These are phyloP conservation scores for Caenorhabditis latens DNA, from an alignment of 1,140 invertebrate genomes.

Conservation along the genomic window DNA sequence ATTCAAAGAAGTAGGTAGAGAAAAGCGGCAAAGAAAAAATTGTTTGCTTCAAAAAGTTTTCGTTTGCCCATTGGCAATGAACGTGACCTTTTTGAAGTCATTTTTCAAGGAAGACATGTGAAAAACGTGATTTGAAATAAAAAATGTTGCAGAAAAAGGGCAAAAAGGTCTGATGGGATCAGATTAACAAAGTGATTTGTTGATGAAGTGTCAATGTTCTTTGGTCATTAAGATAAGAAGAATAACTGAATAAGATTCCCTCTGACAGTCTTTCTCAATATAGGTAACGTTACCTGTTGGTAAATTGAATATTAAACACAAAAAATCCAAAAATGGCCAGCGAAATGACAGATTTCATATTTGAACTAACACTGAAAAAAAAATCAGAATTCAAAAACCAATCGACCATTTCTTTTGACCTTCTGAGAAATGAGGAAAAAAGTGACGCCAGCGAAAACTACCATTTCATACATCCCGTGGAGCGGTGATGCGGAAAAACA, in stretches of 20 bases:
- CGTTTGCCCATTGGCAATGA: not conserved
- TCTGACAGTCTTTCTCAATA: too few species aligned
- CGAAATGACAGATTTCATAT: too few species aligned
- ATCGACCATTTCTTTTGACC: not conserved
- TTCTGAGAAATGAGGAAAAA: not conserved
- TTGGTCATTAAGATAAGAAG: not conserved
- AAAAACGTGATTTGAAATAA: slow-evolving; percentile 26
- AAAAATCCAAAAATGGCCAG: too few species aligned
- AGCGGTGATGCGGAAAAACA: not conserved
- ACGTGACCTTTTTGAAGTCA: slow-evolving; percentile 25
- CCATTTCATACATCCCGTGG: too few species aligned
- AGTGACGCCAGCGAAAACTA: too few species aligned
- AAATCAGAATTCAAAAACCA: not conserved
- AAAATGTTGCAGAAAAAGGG: not conserved
- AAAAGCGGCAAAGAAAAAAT: not conserved
- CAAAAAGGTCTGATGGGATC: slow-evolving; percentile 4
- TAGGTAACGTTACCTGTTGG: too few species aligned
- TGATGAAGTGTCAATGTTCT: not conserved
- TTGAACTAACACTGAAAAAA: not conserved
- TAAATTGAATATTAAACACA: too few species aligned
- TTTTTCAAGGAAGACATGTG: not conserved
- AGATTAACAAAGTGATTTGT: not conserved
- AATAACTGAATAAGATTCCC: too few species aligned
- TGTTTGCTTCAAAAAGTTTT: slow-evolving; percentile 23
- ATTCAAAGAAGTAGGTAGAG: slow-evolving; percentile 23